Conservation (phyloP, 2,888 invertebrate species). For the Calliscelio sp. region DNA sequence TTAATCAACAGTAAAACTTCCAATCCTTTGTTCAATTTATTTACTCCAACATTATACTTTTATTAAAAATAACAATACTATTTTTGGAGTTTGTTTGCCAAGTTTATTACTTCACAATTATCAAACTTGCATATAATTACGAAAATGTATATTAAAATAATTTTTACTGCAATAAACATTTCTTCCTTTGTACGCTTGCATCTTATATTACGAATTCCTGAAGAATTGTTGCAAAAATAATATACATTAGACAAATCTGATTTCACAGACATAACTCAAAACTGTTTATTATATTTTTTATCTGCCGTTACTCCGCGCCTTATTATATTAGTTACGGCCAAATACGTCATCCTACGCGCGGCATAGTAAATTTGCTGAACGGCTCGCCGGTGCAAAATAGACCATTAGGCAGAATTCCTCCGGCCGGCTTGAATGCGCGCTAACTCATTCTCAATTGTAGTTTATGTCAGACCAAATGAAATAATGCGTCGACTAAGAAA, state of each 20-base stretch:
- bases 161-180: too few species aligned
- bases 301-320: constrained; percentile 14
- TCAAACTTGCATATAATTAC: too few species aligned
- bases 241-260: background rate
- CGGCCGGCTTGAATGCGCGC: constrained; percentile 45
- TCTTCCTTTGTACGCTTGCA: too few species aligned
- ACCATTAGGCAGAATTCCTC: constrained; percentile 61
- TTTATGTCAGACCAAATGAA: constrained; percentile 56
- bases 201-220: too few species aligned
- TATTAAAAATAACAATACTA: too few species aligned
- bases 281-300: constrained; percentile 11
- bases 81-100: too few species aligned
- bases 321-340: constrained; percentile 57
- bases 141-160: too few species aligned
- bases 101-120: too few species aligned
- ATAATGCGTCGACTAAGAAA: constrained; percentile 60
- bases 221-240: too few species aligned
- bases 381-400: constrained; percentile 55
- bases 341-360: constrained; percentile 58
- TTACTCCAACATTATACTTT: too few species aligned
- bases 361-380: constrained; percentile 50
- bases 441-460: constrained; percentile 69
- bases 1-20: too few species aligned
- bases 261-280: constrained; percentile 38
- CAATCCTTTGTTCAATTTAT: too few species aligned